Conservation (phyloP, 2,113 vertebrate genomes). For the Hippoglossus stenolepis region DNA sequence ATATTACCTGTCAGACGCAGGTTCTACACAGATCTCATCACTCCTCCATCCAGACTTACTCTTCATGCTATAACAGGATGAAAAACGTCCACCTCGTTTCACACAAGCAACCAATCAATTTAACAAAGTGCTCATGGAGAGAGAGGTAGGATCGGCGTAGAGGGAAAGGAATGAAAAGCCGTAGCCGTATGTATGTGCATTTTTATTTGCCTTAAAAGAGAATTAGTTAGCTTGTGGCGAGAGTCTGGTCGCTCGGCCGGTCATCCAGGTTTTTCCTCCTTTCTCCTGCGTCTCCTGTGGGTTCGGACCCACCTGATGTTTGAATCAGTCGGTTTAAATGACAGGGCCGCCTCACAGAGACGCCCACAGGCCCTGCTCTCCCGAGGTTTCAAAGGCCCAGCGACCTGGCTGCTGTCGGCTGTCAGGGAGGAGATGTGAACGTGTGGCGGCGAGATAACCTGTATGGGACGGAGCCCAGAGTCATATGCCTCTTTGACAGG, state of each 20-base stretch:
- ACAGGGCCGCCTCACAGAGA: slow-evolving; percentile 72
- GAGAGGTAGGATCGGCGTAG: background rate
- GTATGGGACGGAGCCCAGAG: slow-evolving; percentile 72
- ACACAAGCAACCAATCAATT: slow-evolving; percentile 9
- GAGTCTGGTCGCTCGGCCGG: slow-evolving; percentile 20
- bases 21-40: slow-evolving; percentile 54
- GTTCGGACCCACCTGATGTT: slow-evolving; percentile 68
- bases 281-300: slow-evolving; percentile 32
- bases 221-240: slow-evolving; percentile 53
- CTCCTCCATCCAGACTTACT: slow-evolving; percentile 25
- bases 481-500: slow-evolving; percentile 78
- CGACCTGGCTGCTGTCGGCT: slow-evolving; percentile 57
- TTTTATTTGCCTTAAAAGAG: slow-evolving; percentile 48
- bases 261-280: slow-evolving; percentile 18
- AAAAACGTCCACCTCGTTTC: slow-evolving; percentile 37
- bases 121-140: slow-evolving; percentile 8
- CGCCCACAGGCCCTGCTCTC: slow-evolving; percentile 68
- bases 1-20: slow-evolving; percentile 36
- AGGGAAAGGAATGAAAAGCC: background rate
- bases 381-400: slow-evolving; percentile 78
- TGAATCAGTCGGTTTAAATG: slow-evolving; percentile 79
- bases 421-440: slow-evolving; percentile 76
- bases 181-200: slow-evolving; percentile 5
- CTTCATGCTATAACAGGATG: slow-evolving; percentile 16
- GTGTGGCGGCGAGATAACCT: slow-evolving; percentile 82